Evolutionary conservation across 2,113 vertebrate genomes (phyloP), one percentile per base, ranked within the genome.

Genomic region (Oreochromis tanganicae): DNA sequence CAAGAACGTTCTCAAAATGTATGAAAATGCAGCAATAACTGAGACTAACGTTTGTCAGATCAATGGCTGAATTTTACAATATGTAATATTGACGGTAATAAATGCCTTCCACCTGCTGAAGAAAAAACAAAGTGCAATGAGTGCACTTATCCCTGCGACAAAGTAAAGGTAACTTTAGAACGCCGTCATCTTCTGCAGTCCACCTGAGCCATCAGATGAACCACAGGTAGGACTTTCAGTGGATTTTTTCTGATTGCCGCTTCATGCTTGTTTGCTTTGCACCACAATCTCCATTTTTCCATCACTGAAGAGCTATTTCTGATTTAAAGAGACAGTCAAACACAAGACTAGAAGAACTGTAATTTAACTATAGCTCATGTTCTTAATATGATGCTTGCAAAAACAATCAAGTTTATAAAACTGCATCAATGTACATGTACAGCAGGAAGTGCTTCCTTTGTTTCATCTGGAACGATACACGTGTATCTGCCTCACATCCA

Each of bases 141-240:
- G 66, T 0, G 3, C 38, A 0, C 34, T 66, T 66, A 13, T 13
- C 34, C 1, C 16, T 13, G 61, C 0, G 2, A 66, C 61, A 66
- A 38, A 66, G 17, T 38, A 66, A 66, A 38, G 6, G 19, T 66
- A 21, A 66, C 6, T 66, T 38, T 2, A 63, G 59, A 19, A 11
- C 59, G 9, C 4, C 5, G 3, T 3, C 66, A 0, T 16, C n/a
- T 38, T 43, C 61, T 61, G 57, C 57, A 61, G 27, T 27, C 57
- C 57, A 61, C 57, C 57, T 10, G 57, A 34, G 9, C 57, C 57
- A 32, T 17, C 57, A 61, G 27, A 0, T 32, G 34, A 38, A 68
- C 34, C 12, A 0, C 66, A 6, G 7, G 38, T 5, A 43, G 38
- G 21, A 71, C 66, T 9, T 46, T 17, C 68, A 21, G 36, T 9